Conservation (phyloP, 2,888 invertebrate genomes). For the Heteromurus nitidus region DNA sequence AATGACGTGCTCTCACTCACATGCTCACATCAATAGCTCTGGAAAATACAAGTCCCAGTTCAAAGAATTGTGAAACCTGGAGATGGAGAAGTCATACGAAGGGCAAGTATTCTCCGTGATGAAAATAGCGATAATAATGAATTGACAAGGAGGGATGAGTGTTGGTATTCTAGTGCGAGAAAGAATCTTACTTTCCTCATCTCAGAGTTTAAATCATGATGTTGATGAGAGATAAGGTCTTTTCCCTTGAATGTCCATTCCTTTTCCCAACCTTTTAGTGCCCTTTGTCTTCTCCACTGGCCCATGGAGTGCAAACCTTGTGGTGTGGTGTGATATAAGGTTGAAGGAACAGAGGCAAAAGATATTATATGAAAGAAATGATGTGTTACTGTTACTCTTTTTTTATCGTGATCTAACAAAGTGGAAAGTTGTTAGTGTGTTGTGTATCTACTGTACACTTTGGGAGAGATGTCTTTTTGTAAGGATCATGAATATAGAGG, state of each 20-base stretch:
- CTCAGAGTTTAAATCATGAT: conserved; percentile 37
- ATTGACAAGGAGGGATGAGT: conserved; percentile 65
- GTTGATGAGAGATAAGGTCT: conserved; percentile 42
- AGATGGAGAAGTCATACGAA: neutral
- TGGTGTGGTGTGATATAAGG: too few relatives aligned
- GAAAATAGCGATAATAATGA: conserved; percentile 49
- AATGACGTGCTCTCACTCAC: neutral
- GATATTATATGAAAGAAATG: conserved; percentile 23
- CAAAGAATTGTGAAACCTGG: neutral
- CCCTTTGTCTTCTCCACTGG: conserved; percentile 51
- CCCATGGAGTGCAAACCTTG: conserved; percentile 57
- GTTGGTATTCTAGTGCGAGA: conserved; percentile 58
- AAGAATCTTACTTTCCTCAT: conserved; percentile 48
- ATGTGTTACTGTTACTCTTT: conserved; percentile 18
- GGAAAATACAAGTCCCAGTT: neutral
- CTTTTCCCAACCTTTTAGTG: conserved; percentile 51
- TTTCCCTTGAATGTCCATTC: conserved; percentile 33
- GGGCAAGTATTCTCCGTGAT: conserved; percentile 23
- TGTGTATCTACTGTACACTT: too few relatives aligned
- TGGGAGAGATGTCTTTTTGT: too few relatives aligned
- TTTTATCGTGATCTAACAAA: conserved; percentile 12
- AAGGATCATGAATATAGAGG: conserved; percentile 7
- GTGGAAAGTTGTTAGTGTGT: conserved; percentile 43
- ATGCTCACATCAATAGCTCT: neutral
- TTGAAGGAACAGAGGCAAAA: conserved; percentile 16